Evolutionary conservation across 2,888 invertebrate genomes (phyloP).

Genomic region (Allacma fusca): DNA sequence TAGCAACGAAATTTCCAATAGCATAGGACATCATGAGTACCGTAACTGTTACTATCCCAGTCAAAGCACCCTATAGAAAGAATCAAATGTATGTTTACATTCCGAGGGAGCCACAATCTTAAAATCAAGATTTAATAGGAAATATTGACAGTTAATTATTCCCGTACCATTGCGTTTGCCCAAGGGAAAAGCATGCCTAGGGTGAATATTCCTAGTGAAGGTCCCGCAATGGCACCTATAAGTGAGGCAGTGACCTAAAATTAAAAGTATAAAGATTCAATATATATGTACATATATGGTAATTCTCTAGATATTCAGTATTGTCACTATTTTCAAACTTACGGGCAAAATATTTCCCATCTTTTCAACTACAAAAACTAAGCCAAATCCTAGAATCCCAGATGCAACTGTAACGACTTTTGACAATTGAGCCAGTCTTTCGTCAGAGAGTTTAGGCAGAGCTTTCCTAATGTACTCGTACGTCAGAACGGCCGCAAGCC

Average conservation of each 20-base stretch:
- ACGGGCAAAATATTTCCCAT: constrained; percentile 67
- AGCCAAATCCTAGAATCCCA: constrained; percentile 65
- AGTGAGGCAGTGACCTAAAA: constrained; percentile 65
- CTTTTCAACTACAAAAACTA: constrained; percentile 67
- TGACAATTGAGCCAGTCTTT: constrained; percentile 65
- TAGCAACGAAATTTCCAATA: constrained; percentile 62
- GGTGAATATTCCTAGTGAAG: constrained; percentile 84
- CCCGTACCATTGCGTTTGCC: constrained; percentile 78
- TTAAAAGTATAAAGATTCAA: neutral
- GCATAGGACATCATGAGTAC: constrained; percentile 62
- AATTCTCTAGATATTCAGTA: too few species aligned
- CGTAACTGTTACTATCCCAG: constrained; percentile 62
- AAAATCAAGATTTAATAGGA: too few species aligned
- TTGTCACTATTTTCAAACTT: constrained; percentile 42
- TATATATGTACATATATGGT: neutral
- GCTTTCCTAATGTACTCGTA: constrained; percentile 64
- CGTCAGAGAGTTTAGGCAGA: constrained; percentile 57
- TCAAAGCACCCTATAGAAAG: constrained; percentile 62
- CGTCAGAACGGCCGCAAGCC: constrained; percentile 68
- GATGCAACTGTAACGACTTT: constrained; percentile 66
- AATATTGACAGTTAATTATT: too few species aligned
- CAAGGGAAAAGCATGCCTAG: constrained; percentile 89
- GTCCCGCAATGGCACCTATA: constrained; percentile 88
- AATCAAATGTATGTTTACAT: neutral
- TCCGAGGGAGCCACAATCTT: too few species aligned